Percentiles rank a stretch among this genome's conserved stretches.
phyloP scores from a whole-genome alignment of 2,113 vertebrate genomes.

The Procapra przewalskii region DNA sequence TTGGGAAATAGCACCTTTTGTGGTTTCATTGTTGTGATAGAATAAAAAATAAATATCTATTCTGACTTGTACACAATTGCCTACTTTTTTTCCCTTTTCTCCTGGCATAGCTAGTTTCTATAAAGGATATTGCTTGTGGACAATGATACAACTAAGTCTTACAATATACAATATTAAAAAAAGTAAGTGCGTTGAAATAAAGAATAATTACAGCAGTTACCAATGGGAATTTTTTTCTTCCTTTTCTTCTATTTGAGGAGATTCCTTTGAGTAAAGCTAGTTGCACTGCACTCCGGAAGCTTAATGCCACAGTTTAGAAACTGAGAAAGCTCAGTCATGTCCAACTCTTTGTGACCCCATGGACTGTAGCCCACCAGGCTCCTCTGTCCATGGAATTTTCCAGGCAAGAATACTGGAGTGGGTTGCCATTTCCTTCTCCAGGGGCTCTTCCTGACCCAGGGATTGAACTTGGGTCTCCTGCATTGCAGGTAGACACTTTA shows the following conservation, averaged over 20 bases:
- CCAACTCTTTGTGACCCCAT: no score
- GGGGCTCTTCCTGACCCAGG: no score
- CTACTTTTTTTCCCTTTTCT: background rate
- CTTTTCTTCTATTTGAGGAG: background rate
- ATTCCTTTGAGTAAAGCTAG: background rate
- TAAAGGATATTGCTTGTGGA: background rate
- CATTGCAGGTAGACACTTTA: no score
- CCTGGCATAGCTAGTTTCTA: background rate
- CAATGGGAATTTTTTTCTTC: background rate
- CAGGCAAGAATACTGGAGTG: no score
- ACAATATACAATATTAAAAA: background rate
- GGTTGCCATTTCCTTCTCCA: no score
- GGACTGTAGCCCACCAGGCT: no score
- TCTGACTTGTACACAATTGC: background rate
- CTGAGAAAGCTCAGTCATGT: no score
- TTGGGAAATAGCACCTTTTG: background rate
- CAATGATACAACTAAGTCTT: background rate
- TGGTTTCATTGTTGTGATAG: background rate
- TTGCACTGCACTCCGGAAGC: background rate
- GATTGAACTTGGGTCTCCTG: no score
- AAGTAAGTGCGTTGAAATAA: background rate
- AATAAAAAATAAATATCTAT: background rate
- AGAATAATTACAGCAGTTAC: background rate
- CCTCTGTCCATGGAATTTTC: no score
- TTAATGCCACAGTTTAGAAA: background rate